Base-by-base conservation (phyloP, 1,140 invertebrate genomes). In the Philotrypesis tridentata region DNA sequence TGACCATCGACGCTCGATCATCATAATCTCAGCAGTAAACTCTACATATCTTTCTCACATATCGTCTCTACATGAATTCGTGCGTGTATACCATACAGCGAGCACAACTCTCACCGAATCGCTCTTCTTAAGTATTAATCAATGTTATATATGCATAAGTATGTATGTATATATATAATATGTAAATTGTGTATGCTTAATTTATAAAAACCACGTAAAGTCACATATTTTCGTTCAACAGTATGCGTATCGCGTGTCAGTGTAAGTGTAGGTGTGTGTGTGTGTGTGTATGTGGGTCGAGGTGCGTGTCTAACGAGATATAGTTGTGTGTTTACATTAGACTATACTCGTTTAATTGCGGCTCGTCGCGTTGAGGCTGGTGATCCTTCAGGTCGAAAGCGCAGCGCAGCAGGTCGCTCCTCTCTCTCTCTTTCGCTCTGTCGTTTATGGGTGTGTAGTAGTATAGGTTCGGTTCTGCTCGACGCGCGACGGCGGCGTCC, bases 141-240 rank as follows among this genome's bases (percentile, higher is more conserved):
- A 67, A 77, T 68, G 5, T 48, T 17, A 17, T 48, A 25, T 48
- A 68, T 23, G 61, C 43, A 17, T 43, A 17, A 0, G 12, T 33
- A 55, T 43, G n/a, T n/a, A n/a, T n/a, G n/a, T n/a, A n/a, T 0
- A 74, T 80, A 60, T 73, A 80, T 75, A 3, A 9, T 9, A 60
- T 70, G 68, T 40, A 33, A 68, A 29, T 68, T 55, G n/a, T 71
- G 29, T 55, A 70, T 31, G 25, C 67, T 76, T 75, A 70, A 76
- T 71, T 70, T 82, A 76, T 29, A 63, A 82, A 82, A 77, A 71
- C 67, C 67, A 77, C 80, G 21, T 63, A 77, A 63, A 76, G 25
- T 71, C 80, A 77, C 43, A 71, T 71, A 29, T 67, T 40, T 48
- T 68, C 37, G 27, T 29, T 77, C 25, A 43, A 21, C 37, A 31